Conservation (phyloP, 2,888 invertebrate genomes). For the Conus canariensis region DNA sequence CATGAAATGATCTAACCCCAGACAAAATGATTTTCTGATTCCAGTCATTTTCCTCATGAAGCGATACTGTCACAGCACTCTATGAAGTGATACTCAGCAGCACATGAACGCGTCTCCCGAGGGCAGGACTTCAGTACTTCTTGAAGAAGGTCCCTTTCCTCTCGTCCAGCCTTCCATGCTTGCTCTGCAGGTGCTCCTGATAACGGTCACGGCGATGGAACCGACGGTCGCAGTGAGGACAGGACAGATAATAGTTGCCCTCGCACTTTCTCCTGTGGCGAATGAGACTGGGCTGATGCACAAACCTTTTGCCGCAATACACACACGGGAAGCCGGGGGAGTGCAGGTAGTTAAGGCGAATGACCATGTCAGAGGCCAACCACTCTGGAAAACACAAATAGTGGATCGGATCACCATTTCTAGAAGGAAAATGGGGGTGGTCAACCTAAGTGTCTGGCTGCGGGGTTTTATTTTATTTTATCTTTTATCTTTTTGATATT, state of each 20-base stretch:
- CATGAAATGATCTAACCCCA: no score
- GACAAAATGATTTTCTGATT: no score
- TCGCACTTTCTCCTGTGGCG: constrained; percentile 50
- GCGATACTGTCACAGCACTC: no score
- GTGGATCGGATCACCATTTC: neutral
- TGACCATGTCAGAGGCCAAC: neutral
- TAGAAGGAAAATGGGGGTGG: neutral
- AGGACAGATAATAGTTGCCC: constrained; percentile 38
- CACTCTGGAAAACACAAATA: constrained; percentile 23
- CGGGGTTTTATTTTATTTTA: neutral
- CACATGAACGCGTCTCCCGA: no score
- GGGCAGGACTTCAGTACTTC: constrained; percentile 6
- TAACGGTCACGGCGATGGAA: constrained; percentile 31
- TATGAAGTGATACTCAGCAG: no score
- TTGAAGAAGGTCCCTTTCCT: constrained; percentile 22
- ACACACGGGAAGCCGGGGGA: constrained; percentile 30
- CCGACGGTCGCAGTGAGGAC: constrained; percentile 11
- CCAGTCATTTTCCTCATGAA: no score
- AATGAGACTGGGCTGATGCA: constrained; percentile 40
- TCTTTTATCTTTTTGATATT: neutral
- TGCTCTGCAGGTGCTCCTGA: constrained; percentile 24
- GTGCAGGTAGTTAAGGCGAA: neutral
- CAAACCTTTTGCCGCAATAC: constrained; percentile 43
- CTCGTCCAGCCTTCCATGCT: neutral
- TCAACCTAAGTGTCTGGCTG: neutral